Percentiles rank a stretch among this genome's conserved stretches.
These are phyloP conservation scores for Drosophila insularis DNA, from an alignment of 1,140 invertebrate species.

Conservation along the genomic window DNA sequence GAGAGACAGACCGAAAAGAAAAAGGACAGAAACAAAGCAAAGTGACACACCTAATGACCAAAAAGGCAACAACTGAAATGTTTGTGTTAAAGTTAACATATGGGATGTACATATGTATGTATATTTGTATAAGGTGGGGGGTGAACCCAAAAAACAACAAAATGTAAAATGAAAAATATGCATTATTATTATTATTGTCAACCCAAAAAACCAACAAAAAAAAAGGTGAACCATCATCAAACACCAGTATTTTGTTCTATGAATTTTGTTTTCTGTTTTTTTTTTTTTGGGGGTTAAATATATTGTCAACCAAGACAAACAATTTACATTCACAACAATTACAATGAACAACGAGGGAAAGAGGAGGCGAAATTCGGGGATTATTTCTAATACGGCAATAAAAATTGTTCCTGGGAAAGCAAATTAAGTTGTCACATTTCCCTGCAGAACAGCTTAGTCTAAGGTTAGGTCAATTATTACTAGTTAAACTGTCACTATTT, in stretches of 20 bases:
- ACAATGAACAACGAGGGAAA: neutral
- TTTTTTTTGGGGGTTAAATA: conserved; percentile 39
- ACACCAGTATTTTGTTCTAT: neutral
- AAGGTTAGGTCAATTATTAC: no score
- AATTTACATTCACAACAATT: conserved; percentile 65
- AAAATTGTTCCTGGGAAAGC: conserved; percentile 60
- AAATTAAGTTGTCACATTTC: conserved; percentile 56
- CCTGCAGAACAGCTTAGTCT: no score
- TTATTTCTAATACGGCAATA: conserved; percentile 75
- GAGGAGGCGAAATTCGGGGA: conserved; percentile 10
- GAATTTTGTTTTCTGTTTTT: neutral
- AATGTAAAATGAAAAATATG: conserved; percentile 1
- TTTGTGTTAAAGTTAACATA: conserved; percentile 2
- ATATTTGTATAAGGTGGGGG: no score
- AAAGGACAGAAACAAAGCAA: neutral
- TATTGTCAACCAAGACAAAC: conserved; percentile 10
- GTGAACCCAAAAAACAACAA: neutral
- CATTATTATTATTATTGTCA: neutral
- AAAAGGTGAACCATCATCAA: conserved; percentile 1
- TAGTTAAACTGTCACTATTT: no score
- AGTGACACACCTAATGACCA: neutral
- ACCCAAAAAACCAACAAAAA: neutral
- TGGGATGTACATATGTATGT: neutral
- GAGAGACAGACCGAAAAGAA: conserved; percentile 22
- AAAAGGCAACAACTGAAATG: neutral